Percentiles rank a stretch among this genome's conserved stretches.
Evolutionary conservation across 2,888 invertebrate species (phyloP).

Genomic region (Harmothoe impar): DNA sequence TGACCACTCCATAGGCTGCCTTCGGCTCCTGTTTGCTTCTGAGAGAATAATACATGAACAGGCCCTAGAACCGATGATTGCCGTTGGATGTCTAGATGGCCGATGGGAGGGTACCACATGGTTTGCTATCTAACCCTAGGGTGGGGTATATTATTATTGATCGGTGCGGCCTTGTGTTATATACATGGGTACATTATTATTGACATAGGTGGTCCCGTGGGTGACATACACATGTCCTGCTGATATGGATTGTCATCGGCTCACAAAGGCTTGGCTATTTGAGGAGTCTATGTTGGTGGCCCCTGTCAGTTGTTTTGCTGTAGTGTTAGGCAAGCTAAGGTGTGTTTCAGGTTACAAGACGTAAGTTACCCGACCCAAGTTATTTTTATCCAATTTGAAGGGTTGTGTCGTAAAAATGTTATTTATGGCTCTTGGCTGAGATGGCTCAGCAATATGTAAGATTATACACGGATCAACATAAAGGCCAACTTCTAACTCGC

Average conservation of each 20-base stretch:
- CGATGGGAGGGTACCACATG: neutral
- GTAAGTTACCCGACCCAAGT: no score
- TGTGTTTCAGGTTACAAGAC: no score
- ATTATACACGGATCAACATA: no score
- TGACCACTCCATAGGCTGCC: slow-evolving; percentile 31
- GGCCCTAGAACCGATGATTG: neutral
- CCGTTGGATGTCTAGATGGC: neutral
- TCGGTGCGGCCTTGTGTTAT: neutral
- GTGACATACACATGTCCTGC: slow-evolving; percentile 16
- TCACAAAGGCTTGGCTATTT: neutral
- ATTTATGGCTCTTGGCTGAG: no score
- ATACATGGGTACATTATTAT: slow-evolving; percentile 35
- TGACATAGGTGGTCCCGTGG: neutral
- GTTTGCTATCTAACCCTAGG: neutral
- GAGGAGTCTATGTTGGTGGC: neutral
- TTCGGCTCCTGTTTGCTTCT: neutral
- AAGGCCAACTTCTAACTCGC: no score
- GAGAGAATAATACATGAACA: slow-evolving; percentile 32
- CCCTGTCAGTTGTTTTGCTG: neutral
- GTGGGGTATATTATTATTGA: slow-evolving; percentile 11
- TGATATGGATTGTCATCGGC: slow-evolving; percentile 1
- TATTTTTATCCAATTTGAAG: no score
- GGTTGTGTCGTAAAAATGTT: no score
- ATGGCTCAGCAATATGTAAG: no score
- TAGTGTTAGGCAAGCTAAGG: no score